Conservation (phyloP, 2,113 vertebrate genomes). For the Sula dactylatra region DNA sequence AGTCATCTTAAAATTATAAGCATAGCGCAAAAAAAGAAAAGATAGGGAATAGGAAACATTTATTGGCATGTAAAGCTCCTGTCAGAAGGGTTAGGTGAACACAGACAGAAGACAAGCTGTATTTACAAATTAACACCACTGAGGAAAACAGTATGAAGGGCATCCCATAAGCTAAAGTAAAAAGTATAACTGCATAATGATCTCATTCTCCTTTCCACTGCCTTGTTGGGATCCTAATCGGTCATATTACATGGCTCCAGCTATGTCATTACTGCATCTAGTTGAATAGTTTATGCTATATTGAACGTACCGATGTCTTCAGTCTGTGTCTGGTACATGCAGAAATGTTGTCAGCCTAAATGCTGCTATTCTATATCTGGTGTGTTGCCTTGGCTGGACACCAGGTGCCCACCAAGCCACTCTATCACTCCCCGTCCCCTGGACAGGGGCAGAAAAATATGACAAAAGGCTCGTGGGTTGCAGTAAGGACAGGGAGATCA, state of each 20-base stretch:
- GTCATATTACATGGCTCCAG: not conserved
- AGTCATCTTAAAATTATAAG: not conserved
- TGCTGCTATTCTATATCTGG: not conserved
- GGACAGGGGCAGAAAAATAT: not conserved
- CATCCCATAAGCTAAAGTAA: not conserved
- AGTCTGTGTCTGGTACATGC: not conserved
- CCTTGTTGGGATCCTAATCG: not conserved
- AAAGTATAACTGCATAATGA: not conserved
- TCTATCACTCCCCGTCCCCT: not conserved
- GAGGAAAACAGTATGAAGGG: not conserved
- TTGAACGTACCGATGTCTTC: accelerated
- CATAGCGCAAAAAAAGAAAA: not conserved
- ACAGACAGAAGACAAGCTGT: not conserved
- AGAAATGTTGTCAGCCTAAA: not conserved
- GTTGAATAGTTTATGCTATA: not conserved
- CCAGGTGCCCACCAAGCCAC: not conserved
- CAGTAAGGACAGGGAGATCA: not conserved
- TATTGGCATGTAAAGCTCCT: not conserved
- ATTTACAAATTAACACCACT: not conserved
- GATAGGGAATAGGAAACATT: not conserved
- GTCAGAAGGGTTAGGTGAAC: not conserved
- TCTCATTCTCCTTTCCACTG: not conserved
- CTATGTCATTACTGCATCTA: not conserved
- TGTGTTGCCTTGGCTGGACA: not conserved
- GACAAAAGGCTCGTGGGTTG: accelerated